Base-by-base conservation (phyloP, 2,888 invertebrate genomes). In the Crocallis elinguaria region DNA sequence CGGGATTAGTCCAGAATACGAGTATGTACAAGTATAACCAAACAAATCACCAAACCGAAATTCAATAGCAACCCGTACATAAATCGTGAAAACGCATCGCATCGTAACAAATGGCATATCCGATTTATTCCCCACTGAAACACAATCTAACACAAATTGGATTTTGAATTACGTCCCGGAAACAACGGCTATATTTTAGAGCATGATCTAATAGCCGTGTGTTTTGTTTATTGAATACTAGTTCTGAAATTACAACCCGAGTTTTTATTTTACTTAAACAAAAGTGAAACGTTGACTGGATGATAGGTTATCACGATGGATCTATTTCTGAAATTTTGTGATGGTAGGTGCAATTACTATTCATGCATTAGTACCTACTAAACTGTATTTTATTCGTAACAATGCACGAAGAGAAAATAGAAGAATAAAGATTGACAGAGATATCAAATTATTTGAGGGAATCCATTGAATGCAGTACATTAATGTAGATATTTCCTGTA, bases 61-160 rank as follows among this genome's bases (percentile, higher is more conserved):
- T 77, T 80, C 79, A 78, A 82, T 81, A 79, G 76, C 71, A 68
- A 70, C 63, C 69, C 62, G 51, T 43, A 64, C 73, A 82, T 80
- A 81, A 85, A 85, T 82, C 75, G 73, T 74, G 75, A 64, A 67
- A 73, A 71, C 66, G 64, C 71, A 72, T 70, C 65, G 62, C 64
- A 64, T 70, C 69, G 67, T 75, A 75, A 82, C 77, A 79, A 85
- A 83, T 77, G 78, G 79, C 71, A 76, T 80, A 79, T 77, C 75
- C 77, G 78, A 83, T 84, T 81, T 80, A 82, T 81, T 57, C 80
- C 71, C 68, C 70, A 76, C 77, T 72, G 78, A 80, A 86, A 84
- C 79, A 75, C 78, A 78, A 80, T 84, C 79, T 77, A 81, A 78
- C 74, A 75, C 77, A 82, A 86, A 89, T 88, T 88, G 85, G 82